A percentile compares a stretch with the other conserved stretches of the same genome.
These are phyloP conservation scores for Lycaon pictus DNA, from an alignment of 2,113 vertebrate species.

Conservation along the genomic window DNA sequence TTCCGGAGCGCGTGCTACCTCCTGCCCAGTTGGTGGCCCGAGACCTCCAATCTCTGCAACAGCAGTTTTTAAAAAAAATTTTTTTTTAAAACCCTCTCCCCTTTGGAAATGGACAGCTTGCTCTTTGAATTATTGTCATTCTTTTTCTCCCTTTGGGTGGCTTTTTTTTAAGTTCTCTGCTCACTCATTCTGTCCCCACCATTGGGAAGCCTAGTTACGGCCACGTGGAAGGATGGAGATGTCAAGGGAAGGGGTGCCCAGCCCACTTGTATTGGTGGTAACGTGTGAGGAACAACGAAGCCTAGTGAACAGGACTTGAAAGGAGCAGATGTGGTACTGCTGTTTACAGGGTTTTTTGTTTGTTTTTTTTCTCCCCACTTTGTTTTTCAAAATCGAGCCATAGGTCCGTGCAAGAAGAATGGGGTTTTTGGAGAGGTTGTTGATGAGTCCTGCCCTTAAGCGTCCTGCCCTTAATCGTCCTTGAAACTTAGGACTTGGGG, in stretches of 20 bases:
- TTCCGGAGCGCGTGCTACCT: background rate
- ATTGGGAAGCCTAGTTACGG: background rate
- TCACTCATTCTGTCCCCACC: background rate
- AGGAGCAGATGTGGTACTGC: background rate
- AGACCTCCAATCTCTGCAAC: background rate
- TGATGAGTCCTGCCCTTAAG: background rate
- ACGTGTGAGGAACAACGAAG: background rate
- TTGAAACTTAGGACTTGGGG: background rate
- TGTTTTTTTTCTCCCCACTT: background rate
- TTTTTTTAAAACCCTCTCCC: background rate
- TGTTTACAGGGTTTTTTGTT: background rate
- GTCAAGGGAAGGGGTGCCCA: background rate
- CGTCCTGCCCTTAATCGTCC: background rate
- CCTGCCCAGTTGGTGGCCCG: background rate
- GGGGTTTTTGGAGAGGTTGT: background rate
- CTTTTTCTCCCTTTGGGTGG: background rate
- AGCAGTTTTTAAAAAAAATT: background rate
- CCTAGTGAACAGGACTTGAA: background rate
- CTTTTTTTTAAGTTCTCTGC: background rate
- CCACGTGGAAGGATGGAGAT: background rate
- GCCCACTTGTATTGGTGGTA: background rate
- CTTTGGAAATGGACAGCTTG: background rate
- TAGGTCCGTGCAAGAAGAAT: background rate
- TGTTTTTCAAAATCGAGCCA: slow-evolving; percentile 1
- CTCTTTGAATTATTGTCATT: background rate